Percentiles rank a stretch among this genome's conserved stretches.
Conservation (phyloP, 2,888 invertebrate species). For the Orchesella flavescens region DNA sequence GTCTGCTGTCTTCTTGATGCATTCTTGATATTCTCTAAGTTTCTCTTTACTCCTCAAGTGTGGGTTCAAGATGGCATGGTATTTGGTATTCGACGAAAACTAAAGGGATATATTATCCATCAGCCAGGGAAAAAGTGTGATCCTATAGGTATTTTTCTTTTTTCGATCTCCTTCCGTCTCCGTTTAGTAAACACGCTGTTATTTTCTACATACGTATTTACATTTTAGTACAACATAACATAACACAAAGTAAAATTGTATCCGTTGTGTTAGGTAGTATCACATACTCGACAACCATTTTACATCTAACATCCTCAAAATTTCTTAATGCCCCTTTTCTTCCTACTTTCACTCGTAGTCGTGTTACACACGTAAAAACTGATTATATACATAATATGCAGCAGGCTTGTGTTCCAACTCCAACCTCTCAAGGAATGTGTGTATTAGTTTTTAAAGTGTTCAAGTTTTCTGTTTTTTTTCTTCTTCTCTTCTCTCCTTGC, state of each 20-base stretch:
- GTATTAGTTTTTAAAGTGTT: constrained; percentile 12
- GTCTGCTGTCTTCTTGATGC: constrained; percentile 17
- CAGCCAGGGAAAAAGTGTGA: neutral
- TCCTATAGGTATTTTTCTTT: neutral
- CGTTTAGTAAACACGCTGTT: neutral
- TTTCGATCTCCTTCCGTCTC: neutral
- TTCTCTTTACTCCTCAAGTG: neutral
- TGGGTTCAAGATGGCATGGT: neutral
- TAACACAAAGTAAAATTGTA: constrained; percentile 8
- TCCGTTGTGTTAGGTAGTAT: no score
- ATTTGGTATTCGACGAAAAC: neutral
- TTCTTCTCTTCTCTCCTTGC: constrained; percentile 23
- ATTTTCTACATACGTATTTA: neutral
- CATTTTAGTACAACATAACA: neutral
- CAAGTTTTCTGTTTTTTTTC: constrained; percentile 5
- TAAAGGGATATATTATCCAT: neutral
- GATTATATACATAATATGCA: neutral
- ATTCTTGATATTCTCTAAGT: constrained; percentile 11
- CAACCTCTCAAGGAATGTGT: neutral
- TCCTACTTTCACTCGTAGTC: neutral
- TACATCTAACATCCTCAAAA: constrained; percentile 9
- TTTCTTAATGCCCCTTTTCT: constrained; percentile 21
- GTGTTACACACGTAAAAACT: neutral
- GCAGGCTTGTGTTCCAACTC: neutral
- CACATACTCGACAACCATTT: neutral